phyloP scores from a whole-genome alignment of 1,140 invertebrate species.

The Andrena cerasifolii region DNA sequence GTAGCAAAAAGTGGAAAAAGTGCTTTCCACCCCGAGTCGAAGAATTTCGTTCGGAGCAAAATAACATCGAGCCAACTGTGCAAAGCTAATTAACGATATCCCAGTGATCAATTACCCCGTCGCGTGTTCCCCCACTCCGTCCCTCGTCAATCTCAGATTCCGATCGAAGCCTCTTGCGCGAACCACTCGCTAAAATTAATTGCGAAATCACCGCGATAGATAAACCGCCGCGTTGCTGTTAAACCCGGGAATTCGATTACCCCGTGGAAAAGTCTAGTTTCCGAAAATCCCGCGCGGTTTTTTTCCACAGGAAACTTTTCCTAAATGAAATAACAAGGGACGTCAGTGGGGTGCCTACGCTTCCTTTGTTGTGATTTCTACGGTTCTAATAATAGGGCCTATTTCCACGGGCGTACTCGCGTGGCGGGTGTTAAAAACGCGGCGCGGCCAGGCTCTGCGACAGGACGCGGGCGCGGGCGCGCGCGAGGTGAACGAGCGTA shows the following conservation, averaged over 20 bases:
- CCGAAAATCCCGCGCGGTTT: background rate
- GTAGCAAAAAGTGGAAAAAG: background rate
- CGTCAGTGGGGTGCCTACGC: constrained; percentile 24
- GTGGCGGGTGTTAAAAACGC: constrained; percentile 61
- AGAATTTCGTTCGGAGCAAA: constrained; percentile 11
- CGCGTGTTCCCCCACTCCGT: no score
- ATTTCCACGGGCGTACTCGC: constrained; percentile 51
- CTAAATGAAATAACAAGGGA: constrained; percentile 3
- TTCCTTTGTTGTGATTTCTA: constrained; percentile 64
- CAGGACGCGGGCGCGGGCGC: background rate
- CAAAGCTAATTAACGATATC: constrained; percentile 34
- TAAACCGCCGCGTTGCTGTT: no score
- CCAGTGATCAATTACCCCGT: constrained; percentile 21
- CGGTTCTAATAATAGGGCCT: constrained; percentile 66
- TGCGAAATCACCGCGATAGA: background rate
- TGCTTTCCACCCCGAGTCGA: background rate
- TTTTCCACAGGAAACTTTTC: constrained; percentile 20
- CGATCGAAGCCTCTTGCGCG: constrained; percentile 6
- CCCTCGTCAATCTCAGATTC: constrained; percentile 22
- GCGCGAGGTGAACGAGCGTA: background rate
- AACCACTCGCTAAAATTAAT: constrained; percentile 5
- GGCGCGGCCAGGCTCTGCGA: background rate
- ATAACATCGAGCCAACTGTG: background rate
- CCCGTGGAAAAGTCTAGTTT: no score
- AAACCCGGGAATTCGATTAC: no score